Base-by-base conservation (phyloP, 2,797 vertebrate genomes). In the Tiaroga cobitis region DNA sequence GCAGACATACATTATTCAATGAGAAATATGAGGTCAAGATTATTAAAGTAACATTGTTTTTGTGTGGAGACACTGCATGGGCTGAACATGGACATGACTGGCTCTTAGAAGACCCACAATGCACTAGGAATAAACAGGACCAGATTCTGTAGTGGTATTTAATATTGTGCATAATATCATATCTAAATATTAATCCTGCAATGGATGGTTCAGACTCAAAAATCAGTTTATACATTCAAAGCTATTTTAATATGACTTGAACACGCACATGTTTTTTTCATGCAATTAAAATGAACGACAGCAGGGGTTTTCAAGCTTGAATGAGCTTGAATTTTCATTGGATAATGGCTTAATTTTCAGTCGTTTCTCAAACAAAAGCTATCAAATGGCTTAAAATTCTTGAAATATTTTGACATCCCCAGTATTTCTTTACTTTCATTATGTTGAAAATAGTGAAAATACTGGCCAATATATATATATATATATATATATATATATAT, bases 1-100 rank as follows among this genome's bases (percentile, higher is more conserved):
- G 76, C 65, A 90, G 84, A 82, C 49, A 56, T 92, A 89, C 85
- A 92, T 93, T 91, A 92, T 92, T 91, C 81, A 92, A 83, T 41
- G 65, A 41, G 56, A 84, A 74, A 46, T 89, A 88, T 78, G 76
- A 85, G 88, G 87, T 85, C 89, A 87, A 54, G 84, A 92, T 93
- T 88, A 91, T 86, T 91, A 91, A 92, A 92, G 89, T 85, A 92
- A 76, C 49, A 88, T 70, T 82, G 39, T 69, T 69, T 61, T 61
- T 74, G 29, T 81, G n/a, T 46, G 43, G 37, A 75, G 67, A 43
- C 10, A 24, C 11, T 32, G n/a, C n/a, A n/a, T n/a, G 51, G 26
- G 43, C 29, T 73, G 68, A 56, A 68, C 37, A 78, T 43, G 34
- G 51, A 85, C 41, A 26, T 54, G 72, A 67, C 29, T 21, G 26